Evolutionary conservation across 2,888 invertebrate genomes (phyloP), one percentile per base, ranked within the genome.

Genomic region (Caenorhabditis doughertyi): DNA sequence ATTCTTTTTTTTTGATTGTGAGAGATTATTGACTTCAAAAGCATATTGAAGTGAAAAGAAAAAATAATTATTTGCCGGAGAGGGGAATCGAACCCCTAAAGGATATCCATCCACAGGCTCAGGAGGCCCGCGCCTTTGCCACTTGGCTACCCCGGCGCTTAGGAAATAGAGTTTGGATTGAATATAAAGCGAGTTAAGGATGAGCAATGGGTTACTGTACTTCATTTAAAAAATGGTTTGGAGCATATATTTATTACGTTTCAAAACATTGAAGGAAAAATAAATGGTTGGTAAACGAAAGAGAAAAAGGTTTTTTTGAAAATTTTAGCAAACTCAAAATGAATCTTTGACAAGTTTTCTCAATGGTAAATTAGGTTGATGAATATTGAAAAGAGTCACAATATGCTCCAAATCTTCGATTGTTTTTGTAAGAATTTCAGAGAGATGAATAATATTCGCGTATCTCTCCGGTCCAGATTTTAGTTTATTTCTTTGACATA

Each of bases 1-100:
- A n/a, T n/a, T n/a, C n/a, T n/a, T n/a, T n/a, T n/a, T n/a, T n/a
- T n/a, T n/a, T n/a, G n/a, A n/a, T n/a, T n/a, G n/a, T n/a, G n/a
- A n/a, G n/a, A n/a, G n/a, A n/a, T n/a, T n/a, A n/a, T n/a, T n/a
- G n/a, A n/a, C n/a, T n/a, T n/a, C n/a, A n/a, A n/a, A n/a, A n/a
- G n/a, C n/a, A n/a, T n/a, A n/a, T n/a, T n/a, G n/a, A n/a, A 39
- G 11, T 13, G 11, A 39, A 39, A 32, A 32, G 32, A 39, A 39
- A 39, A 18, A 3, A 47, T 18, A 47, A 13, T 3, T 3, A 49
- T 60, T 60, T 73, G 64, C 44, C 72, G 72, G 72, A 25, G 60
- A 62, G 62, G 72, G 72, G 65, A 74, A 74, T 67, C 65, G 74
- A 74, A 74, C 74, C 74, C 74, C 58, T 58, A 65, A 74, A 74